Evolutionary conservation across 2,888 invertebrate species (phyloP), one percentile per base, ranked within the genome.

Genomic region (Drosophila tripunctata): DNA sequence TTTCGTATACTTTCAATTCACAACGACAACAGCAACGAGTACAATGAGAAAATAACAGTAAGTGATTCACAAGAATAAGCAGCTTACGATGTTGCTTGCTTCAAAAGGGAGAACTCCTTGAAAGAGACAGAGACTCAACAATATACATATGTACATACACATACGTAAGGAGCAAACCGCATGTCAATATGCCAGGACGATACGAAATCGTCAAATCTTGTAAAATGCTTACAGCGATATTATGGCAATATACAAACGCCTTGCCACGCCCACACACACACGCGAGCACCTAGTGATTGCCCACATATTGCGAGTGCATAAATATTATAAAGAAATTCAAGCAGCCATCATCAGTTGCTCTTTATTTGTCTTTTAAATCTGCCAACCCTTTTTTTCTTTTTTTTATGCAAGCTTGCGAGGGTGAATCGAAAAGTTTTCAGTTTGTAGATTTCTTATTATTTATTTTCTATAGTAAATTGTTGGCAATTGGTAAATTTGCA

Each of bases 281-380:
- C 21, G 17, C 35, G 27, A 10, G 12, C 6, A 17, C 14, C 19
- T 8, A 14, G 12, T 22, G n/a, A 31, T 21, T 10, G 5, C 31
- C 2, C 3, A 19, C 17, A 41, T 24, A 52, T 40, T 44, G 17
- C 17, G 30, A 61, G 31, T 78, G 60, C 75, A 69, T 68, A 74
- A 64, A 74, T 64, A 69, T 81, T 81, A 74, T 55, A 69, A 57
- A 54, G 58, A 66, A 63, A 71, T 60, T 82, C 62, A 45, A 74
- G 63, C 63, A 62, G 65, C 27, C 58, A 60, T 56, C 30, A 24
- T 51, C 48, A 51, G 33, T 61, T 61, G 52, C 47, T 21, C 12
- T 27, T 41, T 47, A 21, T 44, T 44, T 36, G 56, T 35, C 52
- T 58, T 27, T n/a, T 19, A n/a, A 48, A 21, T 56, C 57, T 45